These are phyloP conservation scores for Agrotis segetum DNA, from an alignment of 2,888 invertebrate species.

Conservation along the genomic window DNA sequence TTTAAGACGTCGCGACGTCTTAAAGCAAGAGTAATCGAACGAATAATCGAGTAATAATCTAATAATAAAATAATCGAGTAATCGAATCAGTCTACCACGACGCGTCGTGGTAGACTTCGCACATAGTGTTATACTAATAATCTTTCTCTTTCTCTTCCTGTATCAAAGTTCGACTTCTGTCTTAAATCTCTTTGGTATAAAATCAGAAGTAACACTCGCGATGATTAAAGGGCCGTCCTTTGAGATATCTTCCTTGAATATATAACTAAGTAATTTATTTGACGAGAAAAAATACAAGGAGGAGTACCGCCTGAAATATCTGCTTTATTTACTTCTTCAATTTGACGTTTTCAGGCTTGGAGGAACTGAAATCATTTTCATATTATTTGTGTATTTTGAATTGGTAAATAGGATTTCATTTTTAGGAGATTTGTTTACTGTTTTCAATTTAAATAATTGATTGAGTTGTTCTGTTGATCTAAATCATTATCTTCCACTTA, in stretches of 20 bases:
- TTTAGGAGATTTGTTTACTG: not conserved
- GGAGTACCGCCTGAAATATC: conserved; percentile 37
- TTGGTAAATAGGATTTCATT: conserved; percentile 4
- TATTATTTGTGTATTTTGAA: conserved; percentile 15
- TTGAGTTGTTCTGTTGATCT: not conserved
- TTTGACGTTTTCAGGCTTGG: not conserved
- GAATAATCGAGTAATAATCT: too few species aligned
- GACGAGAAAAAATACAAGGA: conserved; percentile 61
- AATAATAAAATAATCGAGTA: too few species aligned
- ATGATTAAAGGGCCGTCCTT: conserved; percentile 71
- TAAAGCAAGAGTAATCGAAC: too few species aligned
- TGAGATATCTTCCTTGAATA: conserved; percentile 66
- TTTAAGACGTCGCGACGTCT: too few species aligned
- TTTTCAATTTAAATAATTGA: not conserved
- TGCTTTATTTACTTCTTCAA: conserved; percentile 30
- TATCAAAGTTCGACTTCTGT: conserved; percentile 42
- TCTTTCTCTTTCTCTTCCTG: too few species aligned
- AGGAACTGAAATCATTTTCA: conserved; percentile 17
- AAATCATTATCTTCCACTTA: not conserved
- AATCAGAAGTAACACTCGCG: conserved; percentile 69
- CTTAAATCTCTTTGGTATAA: conserved; percentile 37
- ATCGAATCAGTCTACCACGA: too few species aligned
- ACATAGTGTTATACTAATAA: too few species aligned
- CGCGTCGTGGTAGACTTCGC: too few species aligned
- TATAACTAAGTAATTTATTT: conserved; percentile 72